Evolutionary conservation across 2,113 vertebrate genomes (phyloP).

Genomic region (Plestiodon gilberti): DNA sequence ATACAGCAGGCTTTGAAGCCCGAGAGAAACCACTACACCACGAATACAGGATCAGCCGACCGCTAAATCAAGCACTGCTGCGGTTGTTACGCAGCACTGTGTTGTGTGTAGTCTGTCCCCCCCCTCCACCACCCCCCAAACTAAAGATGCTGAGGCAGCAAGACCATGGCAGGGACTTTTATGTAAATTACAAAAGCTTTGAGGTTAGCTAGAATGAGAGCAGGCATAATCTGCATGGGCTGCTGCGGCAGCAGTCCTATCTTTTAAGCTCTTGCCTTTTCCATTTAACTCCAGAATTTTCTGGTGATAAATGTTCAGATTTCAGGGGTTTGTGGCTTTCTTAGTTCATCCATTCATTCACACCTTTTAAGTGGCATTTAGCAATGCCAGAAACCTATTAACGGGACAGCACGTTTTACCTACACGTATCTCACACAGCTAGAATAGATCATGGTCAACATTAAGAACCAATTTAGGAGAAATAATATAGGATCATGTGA

Average conservation of each 20-base stretch:
- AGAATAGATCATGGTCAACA: conserved; percentile 1
- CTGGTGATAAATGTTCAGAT: background rate
- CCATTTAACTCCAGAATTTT: background rate
- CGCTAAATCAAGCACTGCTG: background rate
- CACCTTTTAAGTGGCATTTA: background rate
- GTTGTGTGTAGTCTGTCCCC: background rate
- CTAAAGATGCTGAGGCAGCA: background rate
- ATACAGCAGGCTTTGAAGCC: background rate
- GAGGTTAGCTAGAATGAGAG: background rate
- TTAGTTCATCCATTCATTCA: conserved; percentile 29
- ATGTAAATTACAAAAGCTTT: background rate
- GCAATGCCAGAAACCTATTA: background rate
- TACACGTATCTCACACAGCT: background rate
- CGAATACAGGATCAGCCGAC: background rate
- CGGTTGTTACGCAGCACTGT: background rate
- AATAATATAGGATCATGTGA: background rate
- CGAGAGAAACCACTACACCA: background rate
- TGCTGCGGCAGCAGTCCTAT: background rate
- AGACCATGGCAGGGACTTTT: background rate
- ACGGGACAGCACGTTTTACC: fast-evolving
- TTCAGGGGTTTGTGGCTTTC: background rate
- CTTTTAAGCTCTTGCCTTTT: background rate
- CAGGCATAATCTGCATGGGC: background rate
- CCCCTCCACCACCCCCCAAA: background rate
- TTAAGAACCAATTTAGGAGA: background rate